Percentiles rank a stretch among this genome's conserved stretches.
These are phyloP conservation scores for Parelbella ahira DNA, from an alignment of 2,888 invertebrate genomes.

Conservation along the genomic window DNA sequence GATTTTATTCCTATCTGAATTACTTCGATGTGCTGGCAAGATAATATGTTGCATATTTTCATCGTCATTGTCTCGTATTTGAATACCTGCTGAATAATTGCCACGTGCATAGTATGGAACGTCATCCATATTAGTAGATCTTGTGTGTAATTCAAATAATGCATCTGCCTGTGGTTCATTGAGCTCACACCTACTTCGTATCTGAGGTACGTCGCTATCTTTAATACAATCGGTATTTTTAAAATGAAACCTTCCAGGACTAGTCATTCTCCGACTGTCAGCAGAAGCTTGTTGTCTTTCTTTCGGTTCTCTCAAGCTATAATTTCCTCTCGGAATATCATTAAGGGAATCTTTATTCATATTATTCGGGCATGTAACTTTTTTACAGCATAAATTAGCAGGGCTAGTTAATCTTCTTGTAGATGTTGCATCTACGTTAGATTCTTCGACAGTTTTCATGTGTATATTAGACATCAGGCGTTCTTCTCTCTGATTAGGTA, in stretches of 20 bases:
- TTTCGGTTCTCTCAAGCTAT: neutral
- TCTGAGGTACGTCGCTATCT: no score
- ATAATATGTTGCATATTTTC: neutral
- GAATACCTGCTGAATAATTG: constrained; percentile 3
- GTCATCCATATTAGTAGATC: neutral
- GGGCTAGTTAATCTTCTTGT: constrained; percentile 9
- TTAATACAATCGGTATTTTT: no score
- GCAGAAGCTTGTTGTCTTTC: neutral
- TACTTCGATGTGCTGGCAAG: no score
- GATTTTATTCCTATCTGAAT: constrained; percentile 31
- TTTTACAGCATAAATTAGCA: constrained; percentile 10
- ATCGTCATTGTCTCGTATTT: constrained; percentile 10
- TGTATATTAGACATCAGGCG: no score
- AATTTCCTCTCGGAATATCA: no score
- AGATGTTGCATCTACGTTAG: constrained; percentile 13
- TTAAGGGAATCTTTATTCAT: neutral
- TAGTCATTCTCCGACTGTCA: constrained; percentile 6
- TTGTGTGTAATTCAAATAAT: no score
- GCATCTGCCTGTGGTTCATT: no score
- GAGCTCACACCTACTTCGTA: no score
- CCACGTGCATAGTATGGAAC: neutral
- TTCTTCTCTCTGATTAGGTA: neutral
- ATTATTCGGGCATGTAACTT: constrained; percentile 4
- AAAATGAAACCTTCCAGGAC: constrained; percentile 5
- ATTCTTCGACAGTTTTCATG: constrained; percentile 1